phyloP scores from a whole-genome alignment of 2,888 invertebrate species.

The Aleiodes leptofemur region DNA sequence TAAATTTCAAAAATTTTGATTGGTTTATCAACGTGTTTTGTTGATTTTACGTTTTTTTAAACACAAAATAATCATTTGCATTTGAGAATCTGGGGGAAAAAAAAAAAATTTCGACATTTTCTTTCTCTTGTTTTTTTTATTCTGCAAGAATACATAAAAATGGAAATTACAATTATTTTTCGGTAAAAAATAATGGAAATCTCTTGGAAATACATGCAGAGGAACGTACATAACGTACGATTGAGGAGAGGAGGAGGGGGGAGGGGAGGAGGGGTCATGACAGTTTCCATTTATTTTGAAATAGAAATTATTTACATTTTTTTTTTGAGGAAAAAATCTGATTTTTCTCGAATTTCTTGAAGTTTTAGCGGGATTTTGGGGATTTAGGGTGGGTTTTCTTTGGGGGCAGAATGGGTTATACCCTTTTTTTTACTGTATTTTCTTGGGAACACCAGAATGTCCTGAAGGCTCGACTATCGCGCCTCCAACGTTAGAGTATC shows the following conservation, averaged over 20 bases:
- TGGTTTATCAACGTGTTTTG: not conserved
- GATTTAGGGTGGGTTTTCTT: not conserved
- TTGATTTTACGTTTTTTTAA: not conserved
- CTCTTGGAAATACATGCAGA: too few species aligned
- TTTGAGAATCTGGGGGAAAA: not conserved
- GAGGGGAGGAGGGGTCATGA: too few species aligned
- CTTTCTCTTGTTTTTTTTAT: not conserved
- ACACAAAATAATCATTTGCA: too few species aligned
- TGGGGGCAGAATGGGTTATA: not conserved
- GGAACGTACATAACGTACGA: too few species aligned
- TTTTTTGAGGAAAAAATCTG: too few species aligned
- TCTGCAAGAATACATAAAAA: too few species aligned
- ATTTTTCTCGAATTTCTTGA: too few species aligned
- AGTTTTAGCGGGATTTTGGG: not conserved
- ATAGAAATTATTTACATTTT: too few species aligned
- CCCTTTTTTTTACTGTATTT: not conserved
- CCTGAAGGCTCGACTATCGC: constrained; percentile 29
- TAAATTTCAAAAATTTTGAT: not conserved
- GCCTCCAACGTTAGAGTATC: constrained; percentile 27
- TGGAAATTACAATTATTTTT: too few species aligned
- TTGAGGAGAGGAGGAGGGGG: too few species aligned
- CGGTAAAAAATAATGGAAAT: too few species aligned
- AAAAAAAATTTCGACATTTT: not conserved
- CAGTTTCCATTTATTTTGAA: too few species aligned
- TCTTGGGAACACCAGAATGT: constrained; percentile 11